Percentiles rank a stretch among this genome's conserved stretches.
Evolutionary conservation across 1,140 invertebrate genomes (phyloP).

Genomic region (Aphaenogaster floridana): DNA sequence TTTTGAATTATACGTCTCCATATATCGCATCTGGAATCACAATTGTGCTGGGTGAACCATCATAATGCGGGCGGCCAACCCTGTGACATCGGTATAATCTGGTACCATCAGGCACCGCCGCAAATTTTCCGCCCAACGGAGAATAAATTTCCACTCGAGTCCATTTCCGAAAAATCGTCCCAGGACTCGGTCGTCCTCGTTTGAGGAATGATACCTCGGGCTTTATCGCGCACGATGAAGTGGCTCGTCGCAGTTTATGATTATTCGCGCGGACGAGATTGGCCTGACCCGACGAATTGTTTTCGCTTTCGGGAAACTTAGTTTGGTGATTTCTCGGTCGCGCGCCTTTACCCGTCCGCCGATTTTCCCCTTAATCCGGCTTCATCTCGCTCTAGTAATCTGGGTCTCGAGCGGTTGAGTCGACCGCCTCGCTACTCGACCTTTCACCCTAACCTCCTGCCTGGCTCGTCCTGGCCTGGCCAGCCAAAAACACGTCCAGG

Average conservation of each 20-base stretch:
- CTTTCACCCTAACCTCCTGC: neutral
- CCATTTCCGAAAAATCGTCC: neutral
- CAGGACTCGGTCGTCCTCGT: neutral
- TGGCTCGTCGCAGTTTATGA: conserved; percentile 5
- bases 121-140: neutral
- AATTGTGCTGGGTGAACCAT: neutral
- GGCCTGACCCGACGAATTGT: neutral
- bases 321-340: conserved; percentile 35
- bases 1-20: conserved; percentile 7
- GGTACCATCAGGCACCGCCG: neutral
- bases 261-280: conserved; percentile 6
- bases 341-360: neutral
- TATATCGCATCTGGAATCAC: neutral
- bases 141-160: neutral
- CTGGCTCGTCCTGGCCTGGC: neutral
- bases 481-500: neutral
- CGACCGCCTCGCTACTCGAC: neutral
- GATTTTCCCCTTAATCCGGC: conserved; percentile 4
- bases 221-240: neutral
- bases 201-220: neutral
- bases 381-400: conserved; percentile 37
- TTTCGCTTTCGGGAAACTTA: conserved; percentile 25
- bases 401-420: neutral
- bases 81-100: neutral
- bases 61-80: no score